phyloP scores from a whole-genome alignment of 2,113 vertebrate genomes.

The Epinephelus fuscoguttatus region DNA sequence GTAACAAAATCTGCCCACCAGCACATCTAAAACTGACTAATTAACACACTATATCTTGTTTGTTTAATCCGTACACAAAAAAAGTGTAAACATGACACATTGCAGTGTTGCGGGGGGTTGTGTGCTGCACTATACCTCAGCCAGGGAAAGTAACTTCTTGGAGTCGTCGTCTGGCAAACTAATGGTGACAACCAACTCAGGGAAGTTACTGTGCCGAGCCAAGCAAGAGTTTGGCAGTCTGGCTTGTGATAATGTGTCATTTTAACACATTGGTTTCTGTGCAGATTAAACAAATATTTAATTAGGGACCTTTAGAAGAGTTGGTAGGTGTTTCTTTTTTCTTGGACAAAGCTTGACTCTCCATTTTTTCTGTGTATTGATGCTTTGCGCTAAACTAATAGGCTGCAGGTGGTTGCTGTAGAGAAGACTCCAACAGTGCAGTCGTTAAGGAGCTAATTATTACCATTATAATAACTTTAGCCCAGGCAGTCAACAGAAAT shows the following conservation, averaged over 20 bases:
- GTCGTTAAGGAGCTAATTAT: background rate
- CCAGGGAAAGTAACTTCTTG: background rate
- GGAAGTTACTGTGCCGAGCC: background rate
- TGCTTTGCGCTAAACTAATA: background rate
- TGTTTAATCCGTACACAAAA: background rate
- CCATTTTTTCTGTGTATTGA: background rate
- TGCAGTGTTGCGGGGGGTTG: too few species aligned
- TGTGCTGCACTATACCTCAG: background rate
- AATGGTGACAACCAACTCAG: background rate
- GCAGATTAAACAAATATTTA: background rate
- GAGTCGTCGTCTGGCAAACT: background rate
- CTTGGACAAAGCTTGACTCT: background rate
- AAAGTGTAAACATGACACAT: background rate
- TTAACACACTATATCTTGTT: background rate
- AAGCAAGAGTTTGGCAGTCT: background rate
- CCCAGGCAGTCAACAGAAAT: background rate
- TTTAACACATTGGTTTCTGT: background rate
- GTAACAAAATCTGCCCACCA: background rate
- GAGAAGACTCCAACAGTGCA: background rate
- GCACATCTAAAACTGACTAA: background rate
- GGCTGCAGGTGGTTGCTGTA: background rate
- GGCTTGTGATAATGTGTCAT: background rate
- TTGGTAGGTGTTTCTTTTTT: background rate
- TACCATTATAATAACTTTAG: background rate
- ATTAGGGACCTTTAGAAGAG: background rate